Conservation (phyloP, 35 echinoderm and acorn worm species). For the Stichopus chloronotus region DNA sequence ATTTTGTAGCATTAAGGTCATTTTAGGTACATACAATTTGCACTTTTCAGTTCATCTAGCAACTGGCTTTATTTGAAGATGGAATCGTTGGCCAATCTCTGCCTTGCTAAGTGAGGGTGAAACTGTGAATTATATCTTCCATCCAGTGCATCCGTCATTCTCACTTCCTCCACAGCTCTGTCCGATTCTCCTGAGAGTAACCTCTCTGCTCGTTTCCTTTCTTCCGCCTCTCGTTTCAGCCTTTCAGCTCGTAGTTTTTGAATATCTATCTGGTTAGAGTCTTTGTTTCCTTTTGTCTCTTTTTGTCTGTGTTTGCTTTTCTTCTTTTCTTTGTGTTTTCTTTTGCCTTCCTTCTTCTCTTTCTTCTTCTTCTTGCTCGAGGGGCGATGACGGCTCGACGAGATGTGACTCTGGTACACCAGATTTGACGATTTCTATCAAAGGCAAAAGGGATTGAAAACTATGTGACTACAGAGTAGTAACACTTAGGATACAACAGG, state of each 20-base stretch:
- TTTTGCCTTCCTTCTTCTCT: constrained; percentile 60
- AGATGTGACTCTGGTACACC: constrained; percentile 40
- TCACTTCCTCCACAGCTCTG: neutral
- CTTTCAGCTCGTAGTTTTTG: constrained; percentile 86
- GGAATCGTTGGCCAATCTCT: constrained; percentile 9
- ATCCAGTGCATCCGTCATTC: constrained; percentile 70
- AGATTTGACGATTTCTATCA: neutral
- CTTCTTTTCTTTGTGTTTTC: constrained; percentile 49
- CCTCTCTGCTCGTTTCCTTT: constrained; percentile 51
- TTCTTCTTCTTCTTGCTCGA: constrained; percentile 58
- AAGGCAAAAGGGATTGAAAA: neutral
- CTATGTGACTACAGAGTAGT: no score
- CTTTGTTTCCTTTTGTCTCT: constrained; percentile 46
- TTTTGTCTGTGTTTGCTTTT: constrained; percentile 54
- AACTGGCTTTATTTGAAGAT: neutral
- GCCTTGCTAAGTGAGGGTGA: constrained; percentile 84
- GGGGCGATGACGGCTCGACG: neutral
- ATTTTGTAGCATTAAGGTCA: no score
- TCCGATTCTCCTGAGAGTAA: constrained; percentile 79
- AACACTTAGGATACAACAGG: no score
- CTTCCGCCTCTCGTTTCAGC: constrained; percentile 70
- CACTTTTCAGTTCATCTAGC: no score
- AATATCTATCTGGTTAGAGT: constrained; percentile 36
- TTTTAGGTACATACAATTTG: no score
- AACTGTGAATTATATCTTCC: constrained; percentile 95